Conservation (phyloP, 2,888 invertebrate genomes). For the Mechanitis messenoides region DNA sequence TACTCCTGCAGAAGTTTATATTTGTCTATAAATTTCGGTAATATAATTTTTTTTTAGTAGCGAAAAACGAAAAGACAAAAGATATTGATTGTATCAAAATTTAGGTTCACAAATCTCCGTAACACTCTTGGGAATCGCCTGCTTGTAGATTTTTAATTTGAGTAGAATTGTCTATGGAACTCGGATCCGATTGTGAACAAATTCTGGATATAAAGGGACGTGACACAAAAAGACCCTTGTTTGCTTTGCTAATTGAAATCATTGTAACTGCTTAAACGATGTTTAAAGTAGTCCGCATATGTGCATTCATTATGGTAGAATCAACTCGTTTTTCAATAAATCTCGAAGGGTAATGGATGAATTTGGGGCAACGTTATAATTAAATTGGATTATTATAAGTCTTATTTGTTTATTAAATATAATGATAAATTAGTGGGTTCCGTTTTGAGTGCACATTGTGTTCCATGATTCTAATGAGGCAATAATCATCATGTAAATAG, state of each 20-base stretch:
- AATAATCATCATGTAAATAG: too few relatives aligned
- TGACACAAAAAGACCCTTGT: constrained; percentile 55
- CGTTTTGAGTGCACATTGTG: constrained; percentile 5
- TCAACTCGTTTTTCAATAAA: constrained; percentile 37
- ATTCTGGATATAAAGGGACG: constrained; percentile 39
- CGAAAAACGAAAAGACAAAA: too few relatives aligned
- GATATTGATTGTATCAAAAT: too few relatives aligned
- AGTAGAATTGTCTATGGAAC: constrained; percentile 9
- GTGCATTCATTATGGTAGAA: constrained; percentile 44
- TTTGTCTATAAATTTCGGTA: too few relatives aligned
- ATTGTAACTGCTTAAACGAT: constrained; percentile 65
- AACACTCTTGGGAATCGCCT: background rate
- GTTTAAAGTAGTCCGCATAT: constrained; percentile 34
- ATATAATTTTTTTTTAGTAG: too few relatives aligned
- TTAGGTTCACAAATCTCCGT: background rate
- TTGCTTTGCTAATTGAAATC: constrained; percentile 71
- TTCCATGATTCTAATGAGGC: too few relatives aligned
- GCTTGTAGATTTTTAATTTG: constrained; percentile 10
- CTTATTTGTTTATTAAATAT: constrained; percentile 17
- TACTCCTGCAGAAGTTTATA: too few relatives aligned
- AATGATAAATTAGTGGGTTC: constrained; percentile 4
- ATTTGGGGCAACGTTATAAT: constrained; percentile 15
- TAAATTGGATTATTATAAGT: constrained; percentile 13
- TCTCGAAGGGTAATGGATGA: constrained; percentile 22
- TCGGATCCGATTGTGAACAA: constrained; percentile 50